phyloP scores from a whole-genome alignment of 2,113 vertebrate genomes.

The Harpagus bidentatus region DNA sequence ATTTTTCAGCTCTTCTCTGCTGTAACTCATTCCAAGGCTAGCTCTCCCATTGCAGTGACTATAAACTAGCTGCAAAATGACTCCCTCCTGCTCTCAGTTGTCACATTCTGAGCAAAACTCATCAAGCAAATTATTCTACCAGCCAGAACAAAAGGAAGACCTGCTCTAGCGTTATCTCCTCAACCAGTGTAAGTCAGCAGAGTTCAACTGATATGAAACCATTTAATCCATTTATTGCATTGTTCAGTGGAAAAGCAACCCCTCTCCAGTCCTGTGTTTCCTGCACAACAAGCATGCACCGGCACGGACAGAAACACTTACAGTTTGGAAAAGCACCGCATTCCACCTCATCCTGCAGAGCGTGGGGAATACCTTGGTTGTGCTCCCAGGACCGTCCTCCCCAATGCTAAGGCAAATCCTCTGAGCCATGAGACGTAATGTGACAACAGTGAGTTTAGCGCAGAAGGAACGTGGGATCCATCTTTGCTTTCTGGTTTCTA shows the following conservation, averaged over 20 bases:
- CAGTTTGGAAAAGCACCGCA: neutral
- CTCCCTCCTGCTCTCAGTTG: neutral
- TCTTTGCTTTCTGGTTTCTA: neutral
- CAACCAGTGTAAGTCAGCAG: neutral
- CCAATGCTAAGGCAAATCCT: neutral
- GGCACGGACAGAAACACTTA: accelerated
- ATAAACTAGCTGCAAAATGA: neutral
- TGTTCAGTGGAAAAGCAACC: neutral
- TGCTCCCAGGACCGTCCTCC: neutral
- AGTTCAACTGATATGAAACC: neutral
- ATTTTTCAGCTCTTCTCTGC: neutral
- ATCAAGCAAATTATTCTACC: neutral
- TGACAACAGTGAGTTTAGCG: accelerated
- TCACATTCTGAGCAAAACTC: neutral
- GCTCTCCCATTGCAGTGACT: neutral
- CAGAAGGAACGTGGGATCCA: accelerated
- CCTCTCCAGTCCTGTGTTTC: neutral
- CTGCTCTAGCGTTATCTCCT: neutral
- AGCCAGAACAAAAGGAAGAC: neutral
- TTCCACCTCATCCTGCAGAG: neutral
- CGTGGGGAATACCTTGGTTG: neutral
- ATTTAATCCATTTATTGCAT: neutral
- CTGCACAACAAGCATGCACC: neutral
- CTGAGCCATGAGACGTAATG: accelerated
- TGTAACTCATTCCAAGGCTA: neutral